Conservation (phyloP, 2,113 vertebrate genomes). For the Paracanthobrama guichenoti region DNA sequence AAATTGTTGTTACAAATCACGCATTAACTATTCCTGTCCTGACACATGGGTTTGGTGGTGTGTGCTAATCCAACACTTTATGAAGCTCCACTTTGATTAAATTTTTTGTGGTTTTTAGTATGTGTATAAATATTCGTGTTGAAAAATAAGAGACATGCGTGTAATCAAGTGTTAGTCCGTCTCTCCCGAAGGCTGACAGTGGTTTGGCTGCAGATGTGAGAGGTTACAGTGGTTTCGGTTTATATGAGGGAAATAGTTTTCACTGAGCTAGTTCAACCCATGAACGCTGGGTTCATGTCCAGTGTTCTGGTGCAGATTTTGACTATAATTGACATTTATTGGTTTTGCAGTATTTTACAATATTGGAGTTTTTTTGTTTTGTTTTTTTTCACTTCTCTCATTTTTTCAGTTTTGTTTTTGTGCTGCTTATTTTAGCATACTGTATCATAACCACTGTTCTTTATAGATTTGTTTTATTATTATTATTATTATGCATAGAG, state of each 20-base stretch:
- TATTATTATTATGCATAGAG: neutral
- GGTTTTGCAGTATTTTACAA: neutral
- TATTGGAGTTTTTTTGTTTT: slow-evolving; percentile 7
- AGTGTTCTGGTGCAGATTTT: neutral
- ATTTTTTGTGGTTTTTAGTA: neutral
- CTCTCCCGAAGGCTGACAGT: neutral
- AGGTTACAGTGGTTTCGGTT: slow-evolving; percentile 39
- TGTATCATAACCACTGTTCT: neutral
- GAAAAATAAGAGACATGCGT: slow-evolving; percentile 17
- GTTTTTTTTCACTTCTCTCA: slow-evolving; percentile 13
- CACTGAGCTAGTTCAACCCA: neutral
- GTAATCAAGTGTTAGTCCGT: slow-evolving; percentile 24
- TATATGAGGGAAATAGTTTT: slow-evolving; percentile 12
- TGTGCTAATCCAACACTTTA: neutral
- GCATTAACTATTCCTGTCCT: neutral
- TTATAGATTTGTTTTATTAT: neutral
- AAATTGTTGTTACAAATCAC: slow-evolving; percentile 17
- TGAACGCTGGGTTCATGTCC: slow-evolving; percentile 20
- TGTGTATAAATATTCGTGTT: neutral
- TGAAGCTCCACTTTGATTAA: neutral
- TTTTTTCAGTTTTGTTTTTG: neutral
- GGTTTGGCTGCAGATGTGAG: slow-evolving; percentile 35
- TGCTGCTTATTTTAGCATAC: neutral
- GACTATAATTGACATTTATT: slow-evolving; percentile 29
- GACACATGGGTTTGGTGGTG: neutral